Percentiles rank a stretch among this genome's conserved stretches.
Conservation (phyloP, 2,888 invertebrate species). For the Spodoptera exigua region DNA sequence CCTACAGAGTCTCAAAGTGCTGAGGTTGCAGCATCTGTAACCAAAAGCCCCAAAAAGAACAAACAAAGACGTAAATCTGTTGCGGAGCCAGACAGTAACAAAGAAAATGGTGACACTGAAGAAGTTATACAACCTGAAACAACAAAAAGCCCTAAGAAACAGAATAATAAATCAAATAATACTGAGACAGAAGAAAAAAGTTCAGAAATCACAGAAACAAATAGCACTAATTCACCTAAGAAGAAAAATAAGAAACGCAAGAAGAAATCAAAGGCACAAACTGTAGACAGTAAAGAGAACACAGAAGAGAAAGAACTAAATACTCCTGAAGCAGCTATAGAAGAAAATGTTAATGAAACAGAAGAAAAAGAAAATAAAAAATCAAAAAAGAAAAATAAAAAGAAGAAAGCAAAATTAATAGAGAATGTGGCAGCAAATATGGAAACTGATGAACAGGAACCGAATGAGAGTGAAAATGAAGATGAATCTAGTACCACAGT, state of each 20-base stretch:
- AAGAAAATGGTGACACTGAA: constrained; percentile 29
- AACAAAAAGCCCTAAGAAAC: constrained; percentile 30
- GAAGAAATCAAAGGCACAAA: constrained; percentile 36
- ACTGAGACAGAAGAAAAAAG: constrained; percentile 16
- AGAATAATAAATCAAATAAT: constrained; percentile 40
- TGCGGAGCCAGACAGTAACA: constrained; percentile 14
- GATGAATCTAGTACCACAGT: constrained; percentile 57
- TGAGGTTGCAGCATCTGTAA: constrained; percentile 8
- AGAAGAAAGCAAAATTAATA: constrained; percentile 39
- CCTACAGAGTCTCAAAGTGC: constrained; percentile 12
- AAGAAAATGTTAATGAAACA: constrained; percentile 27
- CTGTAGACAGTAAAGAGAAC: constrained; percentile 8
- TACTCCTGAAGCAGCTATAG: constrained; percentile 3
- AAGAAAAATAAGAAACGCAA: constrained; percentile 57
- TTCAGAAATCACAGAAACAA: constrained; percentile 7
- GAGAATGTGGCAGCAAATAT: constrained; percentile 24
- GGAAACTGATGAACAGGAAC: constrained; percentile 24
- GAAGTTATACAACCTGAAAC: constrained; percentile 6
- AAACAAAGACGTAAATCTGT: constrained; percentile 52
- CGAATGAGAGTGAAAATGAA: constrained; percentile 15
- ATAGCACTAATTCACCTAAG: constrained; percentile 44
- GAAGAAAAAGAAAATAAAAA: constrained; percentile 24
- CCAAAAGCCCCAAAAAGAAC: constrained; percentile 55
- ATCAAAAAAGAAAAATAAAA: constrained; percentile 53
- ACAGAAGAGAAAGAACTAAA: constrained; percentile 12